A percentile compares a stretch with the other conserved stretches of the same genome.
Evolutionary conservation across 2,888 invertebrate species (phyloP).

Genomic region (Patella pellucida): DNA sequence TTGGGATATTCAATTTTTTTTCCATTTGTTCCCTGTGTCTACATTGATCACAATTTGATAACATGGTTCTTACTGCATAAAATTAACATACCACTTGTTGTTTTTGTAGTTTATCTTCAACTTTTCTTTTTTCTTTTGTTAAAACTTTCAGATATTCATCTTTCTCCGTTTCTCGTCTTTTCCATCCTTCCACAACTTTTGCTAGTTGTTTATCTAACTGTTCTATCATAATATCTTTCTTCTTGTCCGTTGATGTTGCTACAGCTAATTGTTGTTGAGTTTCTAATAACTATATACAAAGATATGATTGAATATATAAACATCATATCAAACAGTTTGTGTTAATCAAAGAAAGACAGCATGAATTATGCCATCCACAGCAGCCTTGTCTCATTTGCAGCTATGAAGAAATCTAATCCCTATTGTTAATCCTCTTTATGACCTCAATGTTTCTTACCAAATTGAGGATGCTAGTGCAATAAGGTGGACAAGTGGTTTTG

Average conservation of each 20-base stretch:
- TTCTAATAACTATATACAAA: slow-evolving; percentile 60
- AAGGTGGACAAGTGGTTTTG: too few relatives aligned
- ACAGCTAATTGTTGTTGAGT: slow-evolving; percentile 67
- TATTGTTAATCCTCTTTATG: too few relatives aligned
- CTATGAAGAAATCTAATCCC: too few relatives aligned
- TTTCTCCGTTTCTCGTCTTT: slow-evolving; percentile 62
- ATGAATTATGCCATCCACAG: too few relatives aligned
- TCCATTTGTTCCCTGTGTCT: neutral
- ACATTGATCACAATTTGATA: neutral
- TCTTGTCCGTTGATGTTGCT: slow-evolving; percentile 65
- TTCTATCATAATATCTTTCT: slow-evolving; percentile 68
- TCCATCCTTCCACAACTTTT: slow-evolving; percentile 66
- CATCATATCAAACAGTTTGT: neutral
- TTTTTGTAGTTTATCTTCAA: slow-evolving; percentile 49
- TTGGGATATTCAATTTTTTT: too few relatives aligned
- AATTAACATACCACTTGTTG: slow-evolving; percentile 52
- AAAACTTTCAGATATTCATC: slow-evolving; percentile 49
- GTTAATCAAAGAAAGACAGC: too few relatives aligned
- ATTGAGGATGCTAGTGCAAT: too few relatives aligned
- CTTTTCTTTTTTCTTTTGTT: slow-evolving; percentile 51
- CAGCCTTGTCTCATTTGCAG: too few relatives aligned
- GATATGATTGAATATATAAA: neutral
- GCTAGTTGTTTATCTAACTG: slow-evolving; percentile 69
- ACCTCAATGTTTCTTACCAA: too few relatives aligned
- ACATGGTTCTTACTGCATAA: neutral